Evolutionary conservation across 2,888 invertebrate species (phyloP).

Genomic region (Tachina fera): DNA sequence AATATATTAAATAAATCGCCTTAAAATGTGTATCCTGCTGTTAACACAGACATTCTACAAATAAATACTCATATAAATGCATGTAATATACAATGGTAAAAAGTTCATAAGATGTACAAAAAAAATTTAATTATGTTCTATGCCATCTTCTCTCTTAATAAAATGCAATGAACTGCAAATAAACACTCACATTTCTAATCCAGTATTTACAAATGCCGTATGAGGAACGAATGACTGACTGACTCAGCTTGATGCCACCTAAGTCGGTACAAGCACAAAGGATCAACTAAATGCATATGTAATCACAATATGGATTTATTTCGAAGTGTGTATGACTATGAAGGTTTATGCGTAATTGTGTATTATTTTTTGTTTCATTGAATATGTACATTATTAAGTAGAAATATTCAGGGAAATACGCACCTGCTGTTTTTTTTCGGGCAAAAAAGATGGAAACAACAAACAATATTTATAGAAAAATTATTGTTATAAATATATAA

Average conservation of each 20-base stretch:
- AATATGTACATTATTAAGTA: constrained; percentile 61
- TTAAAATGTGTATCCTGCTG: constrained; percentile 62
- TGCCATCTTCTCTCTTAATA: constrained; percentile 49
- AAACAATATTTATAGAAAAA: neutral
- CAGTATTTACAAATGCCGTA: constrained; percentile 57
- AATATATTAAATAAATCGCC: constrained; percentile 55
- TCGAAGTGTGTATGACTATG: neutral
- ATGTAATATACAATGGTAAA: neutral
- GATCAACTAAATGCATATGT: constrained; percentile 58
- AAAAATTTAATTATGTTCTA: constrained; percentile 67
- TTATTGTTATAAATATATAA: constrained; percentile 43
- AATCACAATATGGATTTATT: constrained; percentile 48
- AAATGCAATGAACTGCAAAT: constrained; percentile 68
- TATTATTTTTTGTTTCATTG: constrained; percentile 37
- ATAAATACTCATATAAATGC: neutral
- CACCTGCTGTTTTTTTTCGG: constrained; percentile 62
- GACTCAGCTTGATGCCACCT: constrained; percentile 67
- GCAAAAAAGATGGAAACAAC: constrained; percentile 33
- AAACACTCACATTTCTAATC: constrained; percentile 68
- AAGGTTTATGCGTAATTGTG: neutral
- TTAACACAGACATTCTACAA: constrained; percentile 36
- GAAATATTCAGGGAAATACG: constrained; percentile 21
- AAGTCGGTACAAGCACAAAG: constrained; percentile 62
- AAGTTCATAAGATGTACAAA: constrained; percentile 30
- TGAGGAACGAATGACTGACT: constrained; percentile 38